Evolutionary conservation across 2,113 vertebrate species (phyloP).

Genomic region (Lota lota): DNA sequence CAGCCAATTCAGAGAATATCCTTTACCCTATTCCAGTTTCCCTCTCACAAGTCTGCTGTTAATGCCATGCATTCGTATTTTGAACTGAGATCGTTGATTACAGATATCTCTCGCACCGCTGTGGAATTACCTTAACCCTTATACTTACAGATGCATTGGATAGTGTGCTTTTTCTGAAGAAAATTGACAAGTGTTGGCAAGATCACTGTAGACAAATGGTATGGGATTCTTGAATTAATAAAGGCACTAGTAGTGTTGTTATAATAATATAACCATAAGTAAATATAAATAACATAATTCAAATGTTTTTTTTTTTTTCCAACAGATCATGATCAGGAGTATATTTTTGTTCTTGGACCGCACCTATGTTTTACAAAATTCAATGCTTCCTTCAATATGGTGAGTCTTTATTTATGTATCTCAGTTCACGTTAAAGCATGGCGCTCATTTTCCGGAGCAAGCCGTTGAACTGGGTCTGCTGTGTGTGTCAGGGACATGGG

Average conservation of each 20-base stretch:
- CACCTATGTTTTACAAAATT: slow-evolving; percentile 99
- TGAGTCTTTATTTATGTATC: slow-evolving; percentile 59
- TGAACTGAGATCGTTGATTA: neutral
- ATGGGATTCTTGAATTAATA: slow-evolving; percentile 35
- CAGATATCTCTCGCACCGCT: neutral
- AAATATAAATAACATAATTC: slow-evolving; percentile 2
- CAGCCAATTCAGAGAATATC: slow-evolving; percentile 99
- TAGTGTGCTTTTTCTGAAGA: slow-evolving; percentile 98
- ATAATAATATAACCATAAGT: no score
- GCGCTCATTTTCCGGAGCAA: neutral
- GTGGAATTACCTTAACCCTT: slow-evolving; percentile 74
- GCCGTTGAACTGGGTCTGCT: neutral
- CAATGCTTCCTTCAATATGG: slow-evolving; percentile 99
- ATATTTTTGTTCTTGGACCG: slow-evolving; percentile 99
- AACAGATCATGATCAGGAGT: slow-evolving; percentile 99
- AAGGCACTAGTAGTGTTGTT: neutral
- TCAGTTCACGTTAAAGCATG: no score
- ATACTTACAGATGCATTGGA: slow-evolving; percentile 88
- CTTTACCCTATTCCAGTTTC: slow-evolving; percentile 65
- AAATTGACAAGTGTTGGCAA: slow-evolving; percentile 99
- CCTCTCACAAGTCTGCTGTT: neutral
- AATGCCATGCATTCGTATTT: neutral
- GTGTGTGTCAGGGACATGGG: slow-evolving; percentile 91
- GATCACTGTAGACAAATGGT: slow-evolving; percentile 99
- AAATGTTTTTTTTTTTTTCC: slow-evolving; percentile 20